Base-by-base conservation (phyloP, 2,797 vertebrate genomes). In the Bradypodion pumilum region DNA sequence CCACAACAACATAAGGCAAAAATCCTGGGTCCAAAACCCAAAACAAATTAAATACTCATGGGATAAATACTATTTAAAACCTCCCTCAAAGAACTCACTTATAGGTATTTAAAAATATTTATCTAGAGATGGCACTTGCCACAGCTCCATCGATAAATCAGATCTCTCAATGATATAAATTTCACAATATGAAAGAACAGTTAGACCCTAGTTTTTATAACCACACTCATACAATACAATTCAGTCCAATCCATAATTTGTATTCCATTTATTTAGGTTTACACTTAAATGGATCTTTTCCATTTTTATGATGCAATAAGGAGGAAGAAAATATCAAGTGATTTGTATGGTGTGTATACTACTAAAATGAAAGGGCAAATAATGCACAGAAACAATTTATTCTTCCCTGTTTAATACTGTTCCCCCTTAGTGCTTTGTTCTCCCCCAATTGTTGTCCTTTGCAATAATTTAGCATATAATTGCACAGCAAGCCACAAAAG, bases 341-440 rank as follows among this genome's bases (percentile, higher is more conserved):
- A 74, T 68, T 46, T 85, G 29, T 5, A 69, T 46, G 52, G 10
- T n/a, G 25, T 29, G 52, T 69, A 49, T 5, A 40, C 29, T 37
- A 12, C 49, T 62, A 72, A 84, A 78, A 29, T 65, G 10, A 83
- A 83, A 75, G 4, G 7, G 62, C 70, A 74, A 86, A 80, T 16
- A 87, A 75, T 78, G 27, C 73, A 69, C 25, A 79, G 44, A 79
- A 49, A 25, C n/a, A 79, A 79, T 32, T 79, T 69, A 73, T 77
- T 37, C 4, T 44, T 86, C 49, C 13, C 80, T 73, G 32, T 35
- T 49, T 75, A 79, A 82, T 40, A n/a, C 40, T 52, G 63, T n/a
- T 79, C 68, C 62, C 66, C 72, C n/a, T 66, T 80, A n/a, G 52
- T 83, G 27, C 35, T 85, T 78, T 66, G 23, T 60, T 68, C 5